Percentiles rank a stretch among this genome's conserved stretches.
These are phyloP conservation scores for Lagopus leucura DNA, from an alignment of 2,113 vertebrate genomes.

Conservation along the genomic window DNA sequence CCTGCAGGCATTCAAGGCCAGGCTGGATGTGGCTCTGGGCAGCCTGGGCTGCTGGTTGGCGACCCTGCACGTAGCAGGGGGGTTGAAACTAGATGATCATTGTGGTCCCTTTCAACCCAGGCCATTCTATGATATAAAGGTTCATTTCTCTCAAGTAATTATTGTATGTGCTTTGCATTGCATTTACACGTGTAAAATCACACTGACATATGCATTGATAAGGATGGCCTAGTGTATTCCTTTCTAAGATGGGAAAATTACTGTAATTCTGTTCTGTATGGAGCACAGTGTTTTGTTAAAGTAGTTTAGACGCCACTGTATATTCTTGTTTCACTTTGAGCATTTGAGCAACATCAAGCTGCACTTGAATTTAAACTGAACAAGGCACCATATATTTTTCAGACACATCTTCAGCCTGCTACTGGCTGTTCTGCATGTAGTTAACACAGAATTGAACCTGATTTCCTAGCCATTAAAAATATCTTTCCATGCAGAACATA, in stretches of 20 bases:
- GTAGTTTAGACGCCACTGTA: not conserved
- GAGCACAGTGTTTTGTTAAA: not conserved
- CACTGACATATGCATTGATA: too few relatives aligned
- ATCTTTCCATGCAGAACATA: not conserved
- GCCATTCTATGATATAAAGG: not conserved
- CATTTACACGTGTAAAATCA: not conserved
- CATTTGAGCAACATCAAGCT: constrained; percentile 44
- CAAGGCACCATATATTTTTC: constrained; percentile 37
- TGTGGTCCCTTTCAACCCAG: too few relatives aligned
- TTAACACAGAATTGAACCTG: not conserved
- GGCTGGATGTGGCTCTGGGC: too few relatives aligned
- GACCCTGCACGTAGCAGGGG: too few relatives aligned
- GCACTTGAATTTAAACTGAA: constrained; percentile 39
- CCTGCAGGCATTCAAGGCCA: too few relatives aligned
- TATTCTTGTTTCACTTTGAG: not conserved
- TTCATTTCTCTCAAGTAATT: not conserved
- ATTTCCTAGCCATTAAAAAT: constrained; percentile 38
- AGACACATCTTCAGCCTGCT: constrained; percentile 57
- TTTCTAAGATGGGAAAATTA: not conserved
- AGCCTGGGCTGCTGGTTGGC: too few relatives aligned
- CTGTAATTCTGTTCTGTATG: not conserved
- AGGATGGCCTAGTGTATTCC: not conserved
- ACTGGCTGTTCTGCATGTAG: constrained; percentile 60
- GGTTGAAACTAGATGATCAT: too few relatives aligned
- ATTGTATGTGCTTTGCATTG: not conserved